These are phyloP conservation scores for Ceratotherium simum DNA, from an alignment of 2,113 vertebrate species.

Conservation along the genomic window DNA sequence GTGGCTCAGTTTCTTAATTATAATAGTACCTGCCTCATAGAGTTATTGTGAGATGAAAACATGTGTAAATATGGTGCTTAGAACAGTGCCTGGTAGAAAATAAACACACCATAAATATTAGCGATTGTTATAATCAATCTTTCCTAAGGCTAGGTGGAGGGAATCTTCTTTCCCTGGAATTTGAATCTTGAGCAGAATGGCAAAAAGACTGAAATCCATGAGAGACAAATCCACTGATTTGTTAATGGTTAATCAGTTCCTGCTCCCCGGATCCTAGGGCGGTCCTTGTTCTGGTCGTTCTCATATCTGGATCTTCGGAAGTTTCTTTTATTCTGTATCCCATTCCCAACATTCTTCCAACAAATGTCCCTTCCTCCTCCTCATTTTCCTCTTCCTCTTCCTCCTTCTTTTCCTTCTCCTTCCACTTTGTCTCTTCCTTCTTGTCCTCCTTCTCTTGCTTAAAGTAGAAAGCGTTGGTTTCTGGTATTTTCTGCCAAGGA, in stretches of 20 bases:
- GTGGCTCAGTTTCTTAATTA: not conserved
- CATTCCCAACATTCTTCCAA: not conserved
- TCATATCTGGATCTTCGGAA: not conserved
- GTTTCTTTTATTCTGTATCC: not conserved
- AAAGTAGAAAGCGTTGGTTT: not conserved
- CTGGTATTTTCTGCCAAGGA: not conserved
- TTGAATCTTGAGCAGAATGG: slow-evolving; percentile 38
- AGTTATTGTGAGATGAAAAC: not conserved
- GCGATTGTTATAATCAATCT: slow-evolving; percentile 8
- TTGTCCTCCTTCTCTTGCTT: not conserved
- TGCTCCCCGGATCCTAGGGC: not conserved
- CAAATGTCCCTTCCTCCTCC: not conserved
- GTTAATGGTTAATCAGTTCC: not conserved
- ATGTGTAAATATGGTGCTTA: not conserved
- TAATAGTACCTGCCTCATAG: not conserved
- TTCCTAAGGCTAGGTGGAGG: not conserved
- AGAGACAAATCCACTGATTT: not conserved
- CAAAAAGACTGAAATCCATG: slow-evolving; percentile 45
- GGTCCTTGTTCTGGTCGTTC: not conserved
- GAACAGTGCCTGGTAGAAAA: not conserved
- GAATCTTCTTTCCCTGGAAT: slow-evolving; percentile 11
- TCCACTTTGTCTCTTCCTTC: not conserved
- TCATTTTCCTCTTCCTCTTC: not conserved
- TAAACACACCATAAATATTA: not conserved
- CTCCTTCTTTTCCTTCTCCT: not conserved